Conservation (phyloP, 2,113 vertebrate species). For the Todiramphus chloris region DNA sequence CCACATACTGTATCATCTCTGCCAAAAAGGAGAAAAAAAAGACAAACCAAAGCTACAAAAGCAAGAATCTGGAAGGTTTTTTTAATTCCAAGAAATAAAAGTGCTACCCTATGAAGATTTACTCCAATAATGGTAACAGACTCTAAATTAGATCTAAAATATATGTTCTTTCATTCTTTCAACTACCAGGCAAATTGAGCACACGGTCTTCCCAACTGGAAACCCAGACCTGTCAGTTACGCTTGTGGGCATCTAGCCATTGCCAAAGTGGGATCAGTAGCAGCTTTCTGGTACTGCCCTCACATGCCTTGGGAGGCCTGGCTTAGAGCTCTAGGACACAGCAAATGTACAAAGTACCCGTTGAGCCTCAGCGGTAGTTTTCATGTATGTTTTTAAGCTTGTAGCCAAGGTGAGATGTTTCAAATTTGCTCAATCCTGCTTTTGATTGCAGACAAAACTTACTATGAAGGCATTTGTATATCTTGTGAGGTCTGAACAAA, state of each 20-base stretch:
- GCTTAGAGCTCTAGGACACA: neutral
- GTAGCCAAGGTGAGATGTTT: neutral
- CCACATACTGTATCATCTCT: neutral
- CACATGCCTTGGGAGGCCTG: rapidly evolving
- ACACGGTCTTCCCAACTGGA: neutral
- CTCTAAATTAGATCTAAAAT: neutral
- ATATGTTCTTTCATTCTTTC: neutral
- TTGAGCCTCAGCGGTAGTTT: neutral
- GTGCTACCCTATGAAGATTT: neutral
- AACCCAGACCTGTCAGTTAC: neutral
- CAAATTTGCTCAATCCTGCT: neutral
- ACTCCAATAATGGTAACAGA: neutral
- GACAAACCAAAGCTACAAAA: neutral
- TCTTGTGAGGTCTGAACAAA: neutral
- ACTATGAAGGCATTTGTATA: neutral
- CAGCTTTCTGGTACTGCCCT: neutral
- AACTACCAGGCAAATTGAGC: neutral
- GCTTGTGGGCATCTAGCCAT: neutral
- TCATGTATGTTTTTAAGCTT: neutral
- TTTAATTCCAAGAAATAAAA: neutral
- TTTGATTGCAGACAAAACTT: neutral
- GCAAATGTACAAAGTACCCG: neutral
- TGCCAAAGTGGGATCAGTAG: neutral
- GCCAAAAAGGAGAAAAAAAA: neutral
- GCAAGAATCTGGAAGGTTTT: neutral